Evolutionary conservation across 2,888 invertebrate species (phyloP).

Genomic region (Dione juno): DNA sequence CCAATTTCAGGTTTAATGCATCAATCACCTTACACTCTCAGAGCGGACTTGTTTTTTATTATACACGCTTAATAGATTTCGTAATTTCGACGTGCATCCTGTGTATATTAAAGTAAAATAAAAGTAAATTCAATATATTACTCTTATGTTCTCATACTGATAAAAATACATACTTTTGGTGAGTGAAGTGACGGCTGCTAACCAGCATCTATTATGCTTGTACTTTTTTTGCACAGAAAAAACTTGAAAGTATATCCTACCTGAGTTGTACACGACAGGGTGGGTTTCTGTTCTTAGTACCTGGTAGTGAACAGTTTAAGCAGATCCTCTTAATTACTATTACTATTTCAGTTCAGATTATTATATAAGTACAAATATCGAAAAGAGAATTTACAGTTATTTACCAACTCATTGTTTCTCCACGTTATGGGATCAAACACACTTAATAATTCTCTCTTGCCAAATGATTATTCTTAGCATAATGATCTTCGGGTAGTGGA

Average conservation of each 20-base stretch:
- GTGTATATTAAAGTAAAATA: not conserved
- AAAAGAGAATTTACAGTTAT: no score
- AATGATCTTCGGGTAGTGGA: no score
- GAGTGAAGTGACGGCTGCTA: not conserved
- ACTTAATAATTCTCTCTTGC: no score
- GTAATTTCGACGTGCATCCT: not conserved
- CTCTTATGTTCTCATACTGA: not conserved
- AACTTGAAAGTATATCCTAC: not conserved
- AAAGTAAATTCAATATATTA: not conserved
- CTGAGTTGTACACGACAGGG: constrained; percentile 2
- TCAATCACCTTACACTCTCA: constrained; percentile 53
- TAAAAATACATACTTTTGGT: not conserved
- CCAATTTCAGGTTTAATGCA: constrained; percentile 56
- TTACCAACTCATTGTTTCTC: no score
- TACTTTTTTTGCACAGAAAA: not conserved
- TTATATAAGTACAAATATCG: no score
- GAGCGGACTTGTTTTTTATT: not conserved
- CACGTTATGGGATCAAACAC: no score
- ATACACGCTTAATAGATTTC: not conserved
- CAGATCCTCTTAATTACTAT: not conserved
- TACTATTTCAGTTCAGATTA: no score
- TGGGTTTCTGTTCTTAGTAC: not conserved
- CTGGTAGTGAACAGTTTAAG: not conserved
- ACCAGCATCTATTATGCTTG: not conserved
- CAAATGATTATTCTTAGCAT: no score